Evolutionary conservation across 2,888 invertebrate genomes (phyloP).

Genomic region (Ischnus inquisitorius): DNA sequence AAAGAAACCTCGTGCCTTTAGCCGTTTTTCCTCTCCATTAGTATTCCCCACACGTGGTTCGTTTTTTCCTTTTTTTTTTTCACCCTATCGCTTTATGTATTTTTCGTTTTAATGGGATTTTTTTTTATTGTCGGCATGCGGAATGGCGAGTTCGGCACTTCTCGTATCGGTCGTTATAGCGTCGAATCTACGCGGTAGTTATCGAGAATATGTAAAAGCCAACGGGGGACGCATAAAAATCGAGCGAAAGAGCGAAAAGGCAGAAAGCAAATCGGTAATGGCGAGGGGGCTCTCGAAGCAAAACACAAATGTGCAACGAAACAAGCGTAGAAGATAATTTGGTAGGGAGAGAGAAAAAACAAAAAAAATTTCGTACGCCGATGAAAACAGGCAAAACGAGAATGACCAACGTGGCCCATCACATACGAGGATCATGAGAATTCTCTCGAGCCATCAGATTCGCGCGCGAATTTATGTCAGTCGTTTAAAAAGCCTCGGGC

Average conservation of each 20-base stretch:
- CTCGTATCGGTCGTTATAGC: conserved; percentile 18
- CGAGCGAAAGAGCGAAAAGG: background rate
- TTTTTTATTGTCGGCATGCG: background rate
- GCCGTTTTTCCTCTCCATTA: background rate
- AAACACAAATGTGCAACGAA: conserved; percentile 75
- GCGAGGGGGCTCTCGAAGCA: conserved; percentile 30
- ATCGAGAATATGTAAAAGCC: conserved; percentile 23
- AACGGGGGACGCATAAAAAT: background rate
- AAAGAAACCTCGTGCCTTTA: conserved; percentile 1
- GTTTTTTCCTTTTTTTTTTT: background rate
- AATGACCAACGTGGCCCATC: conserved; percentile 8
- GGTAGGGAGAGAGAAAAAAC: conserved; percentile 11
- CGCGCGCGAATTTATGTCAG: conserved; percentile 75
- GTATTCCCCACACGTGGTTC: conserved; percentile 18
- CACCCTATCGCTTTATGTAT: background rate
- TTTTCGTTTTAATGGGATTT: conserved; percentile 18
- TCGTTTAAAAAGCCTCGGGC: conserved; percentile 71
- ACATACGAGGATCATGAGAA: conserved; percentile 40
- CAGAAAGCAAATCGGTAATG: background rate
- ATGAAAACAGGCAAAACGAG: conserved; percentile 4
- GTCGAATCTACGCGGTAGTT: conserved; percentile 16
- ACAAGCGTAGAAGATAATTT: conserved; percentile 79
- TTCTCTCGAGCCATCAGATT: conserved; percentile 26
- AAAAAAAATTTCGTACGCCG: conserved; percentile 7
- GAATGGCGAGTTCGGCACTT: background rate